These are phyloP conservation scores for Acrocephalus kingi DNA, from an alignment of 2,113 vertebrate species.

Conservation along the genomic window DNA sequence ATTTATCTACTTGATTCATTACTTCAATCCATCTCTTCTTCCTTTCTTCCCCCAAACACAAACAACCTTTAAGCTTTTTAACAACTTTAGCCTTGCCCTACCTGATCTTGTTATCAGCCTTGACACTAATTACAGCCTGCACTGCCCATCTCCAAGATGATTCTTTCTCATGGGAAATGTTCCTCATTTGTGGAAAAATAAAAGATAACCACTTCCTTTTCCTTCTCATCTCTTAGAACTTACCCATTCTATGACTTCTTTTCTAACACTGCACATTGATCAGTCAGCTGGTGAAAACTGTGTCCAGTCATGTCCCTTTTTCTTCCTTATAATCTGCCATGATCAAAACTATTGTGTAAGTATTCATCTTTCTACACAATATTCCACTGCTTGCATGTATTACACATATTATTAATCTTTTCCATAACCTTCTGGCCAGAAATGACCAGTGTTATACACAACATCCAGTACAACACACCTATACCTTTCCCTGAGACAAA, in stretches of 20 bases:
- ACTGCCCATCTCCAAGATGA: not conserved
- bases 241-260: not conserved
- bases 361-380: not conserved
- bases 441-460: not conserved
- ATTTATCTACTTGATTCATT: not conserved
- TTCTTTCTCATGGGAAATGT: not conserved
- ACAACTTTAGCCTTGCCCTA: not conserved
- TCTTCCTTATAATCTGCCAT: not conserved
- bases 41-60: not conserved
- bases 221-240: not conserved
- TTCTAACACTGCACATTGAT: not conserved
- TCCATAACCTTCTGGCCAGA: not conserved
- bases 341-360: not conserved
- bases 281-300: not conserved
- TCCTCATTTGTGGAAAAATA: not conserved
- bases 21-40: not conserved
- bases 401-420: not conserved
- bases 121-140: not conserved
- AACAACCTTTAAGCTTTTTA: not conserved
- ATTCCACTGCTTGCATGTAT: not conserved
- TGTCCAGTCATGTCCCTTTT: not conserved
- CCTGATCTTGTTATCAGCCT: not conserved
- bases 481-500: not conserved
- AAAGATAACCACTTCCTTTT: not conserved
- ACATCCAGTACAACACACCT: not conserved